Evolutionary conservation across 2,888 invertebrate genomes (phyloP), one percentile per base, ranked within the genome.

Genomic region (Plemyria rubiginata): DNA sequence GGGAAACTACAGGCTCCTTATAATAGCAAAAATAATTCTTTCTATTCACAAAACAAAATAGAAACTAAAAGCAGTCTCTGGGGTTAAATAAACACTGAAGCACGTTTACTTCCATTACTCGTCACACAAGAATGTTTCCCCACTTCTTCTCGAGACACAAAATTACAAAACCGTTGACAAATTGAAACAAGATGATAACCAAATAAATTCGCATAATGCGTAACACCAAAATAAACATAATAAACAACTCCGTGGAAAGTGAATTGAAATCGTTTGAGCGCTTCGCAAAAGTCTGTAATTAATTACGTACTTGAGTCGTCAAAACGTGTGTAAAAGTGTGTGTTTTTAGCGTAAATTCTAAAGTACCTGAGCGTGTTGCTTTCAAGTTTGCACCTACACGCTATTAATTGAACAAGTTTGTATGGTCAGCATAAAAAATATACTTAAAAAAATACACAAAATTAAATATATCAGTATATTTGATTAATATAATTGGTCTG

Each of bases 221-320:
- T 15, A 22, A 29, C 50, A 49, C 9, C 45, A 52, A 40, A 53
- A 16, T 29, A 60, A 40, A 60, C 38, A 60, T 32, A 55, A 40
- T 48, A 50, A 57, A 50, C 43, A 50, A 43, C 50, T 29, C 52
- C 38, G 16, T 45, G 11, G 4, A 32, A 54, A 60, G 49, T 40
- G 50, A 60, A 50, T 60, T 55, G 38, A n/a, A 40, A 28, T 11
- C 40, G 51, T 52, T 41, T 51, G 55, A 62, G n/a, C 45, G 50
- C 40, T 49, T 41, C 60, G 50, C 43, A 50, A 50, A 67, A 60
- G 59, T 57, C 45, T 4, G 9, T 67, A 58, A 58, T 69, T 66
- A 55, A 68, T 45, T 66, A 62, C 55, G 57, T 58, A 29, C 60
- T 70, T 66, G 65, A 65, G 46, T 62, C 60, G 45, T 53, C 49